Conservation (phyloP, 2,113 vertebrate genomes). For the Microtus richardsoni region DNA sequence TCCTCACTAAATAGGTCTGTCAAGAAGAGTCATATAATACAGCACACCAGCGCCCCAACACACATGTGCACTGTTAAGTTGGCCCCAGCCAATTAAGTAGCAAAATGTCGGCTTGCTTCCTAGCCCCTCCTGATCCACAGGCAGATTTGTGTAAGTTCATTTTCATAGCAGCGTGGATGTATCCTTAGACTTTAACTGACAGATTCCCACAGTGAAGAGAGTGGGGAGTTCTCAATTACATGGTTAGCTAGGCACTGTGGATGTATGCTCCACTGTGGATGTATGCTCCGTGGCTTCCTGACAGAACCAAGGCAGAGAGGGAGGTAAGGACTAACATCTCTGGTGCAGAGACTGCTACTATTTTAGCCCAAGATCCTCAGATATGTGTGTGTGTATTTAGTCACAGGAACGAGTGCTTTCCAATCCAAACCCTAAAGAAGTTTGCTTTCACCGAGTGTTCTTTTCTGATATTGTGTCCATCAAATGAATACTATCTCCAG, state of each 20-base stretch:
- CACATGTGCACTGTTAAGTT: slow-evolving; percentile 81
- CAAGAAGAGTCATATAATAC: slow-evolving; percentile 77
- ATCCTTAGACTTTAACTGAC: slow-evolving; percentile 89
- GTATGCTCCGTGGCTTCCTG: slow-evolving; percentile 85
- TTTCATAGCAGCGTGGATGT: slow-evolving; percentile 85
- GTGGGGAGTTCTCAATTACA: slow-evolving; percentile 90
- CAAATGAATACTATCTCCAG: slow-evolving; percentile 35
- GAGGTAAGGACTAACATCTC: slow-evolving; percentile 84
- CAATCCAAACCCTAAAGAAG: slow-evolving; percentile 59
- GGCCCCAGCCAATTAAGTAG: slow-evolving; percentile 89
- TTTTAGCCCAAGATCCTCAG: slow-evolving; percentile 78
- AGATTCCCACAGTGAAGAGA: slow-evolving; percentile 86
- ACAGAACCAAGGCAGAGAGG: slow-evolving; percentile 85
- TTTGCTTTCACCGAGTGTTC: slow-evolving; percentile 19
- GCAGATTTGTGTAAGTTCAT: slow-evolving; percentile 88
- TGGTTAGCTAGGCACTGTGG: slow-evolving; percentile 87
- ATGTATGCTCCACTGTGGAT: slow-evolving; percentile 83
- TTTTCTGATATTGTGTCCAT: slow-evolving; percentile 62
- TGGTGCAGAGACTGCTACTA: slow-evolving; percentile 84
- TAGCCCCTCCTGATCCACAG: slow-evolving; percentile 78
- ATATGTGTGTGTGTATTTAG: slow-evolving; percentile 46
- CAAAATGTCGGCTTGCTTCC: slow-evolving; percentile 84
- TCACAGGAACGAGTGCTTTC: slow-evolving; percentile 73
- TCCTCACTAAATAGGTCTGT: slow-evolving; percentile 88
- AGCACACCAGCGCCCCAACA: slow-evolving; percentile 65